Percentiles rank a stretch among this genome's conserved stretches.
Evolutionary conservation across 2,888 invertebrate genomes (phyloP).

Genomic region (Xanthorhoe designata): DNA sequence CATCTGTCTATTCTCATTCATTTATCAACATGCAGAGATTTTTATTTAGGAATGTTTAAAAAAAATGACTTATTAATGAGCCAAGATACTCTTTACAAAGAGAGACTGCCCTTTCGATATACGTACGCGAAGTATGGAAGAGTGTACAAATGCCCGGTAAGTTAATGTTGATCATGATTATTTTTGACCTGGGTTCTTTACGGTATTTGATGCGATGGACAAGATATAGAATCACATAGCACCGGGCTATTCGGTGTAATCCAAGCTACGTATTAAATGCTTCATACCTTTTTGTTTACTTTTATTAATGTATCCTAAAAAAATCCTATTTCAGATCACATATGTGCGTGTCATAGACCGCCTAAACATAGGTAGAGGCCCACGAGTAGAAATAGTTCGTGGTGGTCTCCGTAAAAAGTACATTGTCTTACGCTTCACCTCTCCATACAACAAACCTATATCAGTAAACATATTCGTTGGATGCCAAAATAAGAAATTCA

Average conservation of each 20-base stretch:
- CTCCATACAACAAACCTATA: conserved; percentile 62
- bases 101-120: conserved; percentile 49
- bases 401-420: conserved; percentile 65
- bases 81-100: conserved; percentile 65
- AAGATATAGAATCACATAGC: no score
- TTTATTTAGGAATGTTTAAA: conserved; percentile 70
- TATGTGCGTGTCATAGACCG: conserved; percentile 70
- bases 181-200: no score
- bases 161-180: conserved; percentile 26
- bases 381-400: conserved; percentile 57
- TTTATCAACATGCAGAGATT: conserved; percentile 58
- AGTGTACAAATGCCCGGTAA: conserved; percentile 67
- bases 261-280: no score
- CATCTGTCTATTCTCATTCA: conserved; percentile 39
- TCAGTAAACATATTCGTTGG: conserved; percentile 73
- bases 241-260: no score
- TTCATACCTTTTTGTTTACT: no score
- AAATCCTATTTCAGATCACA: conserved; percentile 67
- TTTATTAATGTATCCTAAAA: no score
- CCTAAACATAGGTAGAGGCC: conserved; percentile 62
- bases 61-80: conserved; percentile 68
- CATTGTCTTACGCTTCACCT: conserved; percentile 58
- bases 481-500: conserved; percentile 58
- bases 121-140: conserved; percentile 66
- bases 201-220: no score